These are phyloP conservation scores for Chrysogorgia sp. DNA, from an alignment of 92 coral and sea anemone species.

Conservation along the genomic window DNA sequence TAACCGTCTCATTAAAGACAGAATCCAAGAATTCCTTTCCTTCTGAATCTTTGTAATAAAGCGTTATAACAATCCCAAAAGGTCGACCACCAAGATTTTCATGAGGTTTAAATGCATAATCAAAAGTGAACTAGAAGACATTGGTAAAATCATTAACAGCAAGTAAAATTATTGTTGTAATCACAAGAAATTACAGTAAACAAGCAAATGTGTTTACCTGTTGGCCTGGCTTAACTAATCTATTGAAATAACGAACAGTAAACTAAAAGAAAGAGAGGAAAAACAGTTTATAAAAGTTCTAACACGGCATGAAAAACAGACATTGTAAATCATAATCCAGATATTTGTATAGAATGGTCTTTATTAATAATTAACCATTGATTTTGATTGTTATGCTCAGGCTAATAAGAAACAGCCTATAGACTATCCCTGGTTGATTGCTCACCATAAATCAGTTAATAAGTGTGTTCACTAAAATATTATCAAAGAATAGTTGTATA, in stretches of 20 bases:
- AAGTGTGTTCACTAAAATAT: too few relatives aligned
- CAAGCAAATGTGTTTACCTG: constrained; percentile 69
- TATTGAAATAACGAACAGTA: constrained; percentile 79
- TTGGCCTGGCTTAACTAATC: constrained; percentile 80
- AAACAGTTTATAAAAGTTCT: neutral
- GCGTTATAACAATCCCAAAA: constrained; percentile 88
- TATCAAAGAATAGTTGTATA: neutral
- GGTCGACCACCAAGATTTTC: constrained; percentile 99
- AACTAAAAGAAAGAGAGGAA: constrained; percentile 52
- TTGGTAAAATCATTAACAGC: too few relatives aligned
- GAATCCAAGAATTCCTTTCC: constrained; percentile 93
- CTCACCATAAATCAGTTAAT: too few relatives aligned
- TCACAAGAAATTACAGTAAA: too few relatives aligned
- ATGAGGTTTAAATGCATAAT: constrained; percentile 96
- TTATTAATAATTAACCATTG: too few relatives aligned
- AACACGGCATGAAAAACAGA: neutral
- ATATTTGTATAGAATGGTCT: too few relatives aligned
- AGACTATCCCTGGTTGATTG: neutral
- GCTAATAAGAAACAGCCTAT: too few relatives aligned
- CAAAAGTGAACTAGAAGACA: constrained; percentile 80
- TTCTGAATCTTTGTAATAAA: constrained; percentile 88
- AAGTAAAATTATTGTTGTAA: too few relatives aligned
- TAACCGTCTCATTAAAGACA: constrained; percentile 95
- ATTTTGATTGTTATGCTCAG: too few relatives aligned
- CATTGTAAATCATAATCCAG: too few relatives aligned